phyloP scores from a whole-genome alignment of 1,140 invertebrate genomes.

The Carposina sasakii region DNA sequence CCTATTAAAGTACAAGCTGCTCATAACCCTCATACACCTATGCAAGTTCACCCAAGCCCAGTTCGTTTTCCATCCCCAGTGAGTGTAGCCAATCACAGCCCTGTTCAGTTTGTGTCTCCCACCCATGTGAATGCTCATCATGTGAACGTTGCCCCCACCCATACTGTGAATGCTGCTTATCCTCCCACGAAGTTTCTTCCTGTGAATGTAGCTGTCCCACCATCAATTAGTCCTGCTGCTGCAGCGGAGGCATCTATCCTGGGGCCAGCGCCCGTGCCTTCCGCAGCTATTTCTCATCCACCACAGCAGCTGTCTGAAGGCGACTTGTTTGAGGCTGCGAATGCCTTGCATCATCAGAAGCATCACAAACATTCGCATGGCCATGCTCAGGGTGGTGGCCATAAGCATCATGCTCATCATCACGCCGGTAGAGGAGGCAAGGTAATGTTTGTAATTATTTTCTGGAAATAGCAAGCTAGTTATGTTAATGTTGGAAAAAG shows the following conservation, averaged over 20 bases:
- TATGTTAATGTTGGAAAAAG: no score
- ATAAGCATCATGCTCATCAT: slow-evolving; percentile 34
- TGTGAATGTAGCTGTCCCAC: slow-evolving; percentile 1
- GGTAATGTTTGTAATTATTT: slow-evolving; percentile 26
- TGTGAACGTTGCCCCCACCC: slow-evolving; percentile 4
- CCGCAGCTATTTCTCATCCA: slow-evolving; percentile 11
- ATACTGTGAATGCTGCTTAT: slow-evolving; percentile 22
- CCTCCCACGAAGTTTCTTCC: slow-evolving; percentile 25
- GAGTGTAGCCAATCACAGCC: background rate
- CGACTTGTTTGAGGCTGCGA: slow-evolving; percentile 37
- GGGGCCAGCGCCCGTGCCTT: slow-evolving; percentile 12
- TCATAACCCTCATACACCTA: background rate
- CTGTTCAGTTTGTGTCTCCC: slow-evolving; percentile 8
- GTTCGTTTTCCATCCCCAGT: background rate
- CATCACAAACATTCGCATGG: slow-evolving; percentile 26
- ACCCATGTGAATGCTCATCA: no score
- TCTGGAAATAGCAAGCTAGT: background rate
- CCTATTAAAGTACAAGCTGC: background rate
- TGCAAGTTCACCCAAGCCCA: background rate
- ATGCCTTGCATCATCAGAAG: slow-evolving; percentile 34
- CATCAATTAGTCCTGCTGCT: slow-evolving; percentile 7
- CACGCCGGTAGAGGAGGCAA: slow-evolving; percentile 37
- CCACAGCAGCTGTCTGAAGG: slow-evolving; percentile 17
- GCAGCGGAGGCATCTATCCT: slow-evolving; percentile 11
- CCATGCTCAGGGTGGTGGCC: slow-evolving; percentile 29